Conservation (phyloP, 35 echinoderm and acorn worm species). For the Apostichopus parvimensis region DNA sequence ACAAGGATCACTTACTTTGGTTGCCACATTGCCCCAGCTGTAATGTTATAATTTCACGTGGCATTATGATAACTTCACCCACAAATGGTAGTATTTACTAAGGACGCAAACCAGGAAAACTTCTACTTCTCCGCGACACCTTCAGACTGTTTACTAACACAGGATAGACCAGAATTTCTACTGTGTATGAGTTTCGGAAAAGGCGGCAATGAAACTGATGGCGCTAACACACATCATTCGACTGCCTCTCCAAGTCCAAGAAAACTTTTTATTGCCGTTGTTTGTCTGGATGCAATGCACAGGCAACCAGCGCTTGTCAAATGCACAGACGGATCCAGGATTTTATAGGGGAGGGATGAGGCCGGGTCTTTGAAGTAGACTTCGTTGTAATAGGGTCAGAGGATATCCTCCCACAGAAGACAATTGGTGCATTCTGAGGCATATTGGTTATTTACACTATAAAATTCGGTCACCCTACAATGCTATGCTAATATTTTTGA, state of each 20-base stretch:
- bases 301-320: no score
- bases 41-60: slow-evolving; percentile 91
- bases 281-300: background rate
- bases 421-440: no score
- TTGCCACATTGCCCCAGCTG: slow-evolving; percentile 98
- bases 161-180: background rate
- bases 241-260: no score
- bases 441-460: no score
- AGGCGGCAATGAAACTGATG: background rate
- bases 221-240: background rate
- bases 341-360: no score
- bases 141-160: background rate
- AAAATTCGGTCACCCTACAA: no score
- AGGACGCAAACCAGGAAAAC: background rate
- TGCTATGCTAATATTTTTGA: no score
- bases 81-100: background rate
- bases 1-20: slow-evolving; percentile 78
- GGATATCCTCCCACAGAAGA: no score
- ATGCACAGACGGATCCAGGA: no score
- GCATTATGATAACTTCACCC: slow-evolving; percentile 48
- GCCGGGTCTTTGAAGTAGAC: no score
- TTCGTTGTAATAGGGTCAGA: no score
- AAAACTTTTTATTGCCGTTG: no score
- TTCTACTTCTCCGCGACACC: background rate
- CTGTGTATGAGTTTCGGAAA: background rate